Evolutionary conservation across 2,888 invertebrate species (phyloP).

Genomic region (Acleris cristana): DNA sequence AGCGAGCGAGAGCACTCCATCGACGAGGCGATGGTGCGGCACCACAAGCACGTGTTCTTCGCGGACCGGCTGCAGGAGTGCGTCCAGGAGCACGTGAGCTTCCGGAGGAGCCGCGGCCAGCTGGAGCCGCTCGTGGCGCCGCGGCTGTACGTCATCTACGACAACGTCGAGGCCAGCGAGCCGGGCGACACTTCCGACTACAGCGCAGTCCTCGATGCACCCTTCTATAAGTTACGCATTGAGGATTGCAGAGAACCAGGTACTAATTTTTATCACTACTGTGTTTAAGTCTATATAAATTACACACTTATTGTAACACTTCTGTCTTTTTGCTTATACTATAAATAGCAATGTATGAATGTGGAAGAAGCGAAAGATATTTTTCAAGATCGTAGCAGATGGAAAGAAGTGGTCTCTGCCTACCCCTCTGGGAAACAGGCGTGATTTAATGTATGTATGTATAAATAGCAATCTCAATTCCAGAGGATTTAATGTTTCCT

Average conservation of each 20-base stretch:
- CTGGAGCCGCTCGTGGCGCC: conserved; percentile 85
- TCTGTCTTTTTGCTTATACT: no score
- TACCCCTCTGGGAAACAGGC: no score
- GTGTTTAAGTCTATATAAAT: no score
- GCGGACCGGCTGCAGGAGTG: conserved; percentile 88
- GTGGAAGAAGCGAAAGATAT: no score
- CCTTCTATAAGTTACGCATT: conserved; percentile 85
- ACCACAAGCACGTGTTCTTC: conserved; percentile 86
- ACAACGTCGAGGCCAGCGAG: conserved; percentile 88
- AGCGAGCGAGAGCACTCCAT: conserved; percentile 76
- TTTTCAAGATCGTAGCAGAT: no score
- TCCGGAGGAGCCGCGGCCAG: conserved; percentile 62
- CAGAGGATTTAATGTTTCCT: no score
- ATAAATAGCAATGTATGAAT: no score
- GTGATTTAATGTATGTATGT: no score
- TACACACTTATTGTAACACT: no score
- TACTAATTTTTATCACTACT: conserved; percentile 39
- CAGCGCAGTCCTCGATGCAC: conserved; percentile 83
- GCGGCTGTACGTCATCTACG: conserved; percentile 87
- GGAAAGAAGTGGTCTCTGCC: no score
- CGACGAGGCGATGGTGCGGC: conserved; percentile 80
- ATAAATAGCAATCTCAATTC: no score
- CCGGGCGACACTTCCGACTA: conserved; percentile 85
- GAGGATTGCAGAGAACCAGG: conserved; percentile 80
- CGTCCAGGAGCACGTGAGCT: conserved; percentile 85